Evolutionary conservation across 2,888 invertebrate species (phyloP).

Genomic region (Temnothorax rugatulus): DNA sequence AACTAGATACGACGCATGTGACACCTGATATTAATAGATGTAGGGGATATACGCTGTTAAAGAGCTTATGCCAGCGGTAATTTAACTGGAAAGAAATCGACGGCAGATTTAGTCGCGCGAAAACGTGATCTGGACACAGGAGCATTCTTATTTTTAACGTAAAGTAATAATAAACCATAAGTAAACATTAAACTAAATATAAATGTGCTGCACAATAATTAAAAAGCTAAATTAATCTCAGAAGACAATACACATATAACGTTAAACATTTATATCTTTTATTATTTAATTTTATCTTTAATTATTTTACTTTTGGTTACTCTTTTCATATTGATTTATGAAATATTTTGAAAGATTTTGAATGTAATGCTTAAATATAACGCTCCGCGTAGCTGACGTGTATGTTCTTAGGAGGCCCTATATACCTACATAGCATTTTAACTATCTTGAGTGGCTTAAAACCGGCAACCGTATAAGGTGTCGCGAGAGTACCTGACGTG

Average conservation of each 20-base stretch:
- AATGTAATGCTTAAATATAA: not conserved
- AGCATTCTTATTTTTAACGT: not conserved
- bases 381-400: not conserved
- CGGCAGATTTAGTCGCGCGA: not conserved
- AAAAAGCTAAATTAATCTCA: not conserved
- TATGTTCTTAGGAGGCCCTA: not conserved
- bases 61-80: constrained; percentile 16
- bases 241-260: not conserved
- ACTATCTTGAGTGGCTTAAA: constrained; percentile 21
- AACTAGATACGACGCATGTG: constrained; percentile 32
- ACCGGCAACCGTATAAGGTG: constrained; percentile 16
- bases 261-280: not conserved
- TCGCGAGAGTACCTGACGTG: constrained; percentile 61
- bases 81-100: constrained; percentile 5
- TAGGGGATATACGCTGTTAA: constrained; percentile 16
- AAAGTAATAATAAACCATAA: not conserved
- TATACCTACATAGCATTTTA: not conserved
- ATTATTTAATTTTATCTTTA: not conserved
- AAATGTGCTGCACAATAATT: not conserved
- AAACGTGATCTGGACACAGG: too few relatives aligned
- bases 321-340: not conserved
- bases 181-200: not conserved
- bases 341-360: constrained; percentile 4
- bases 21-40: constrained; percentile 52
- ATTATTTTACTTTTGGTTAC: not conserved